A percentile compares a stretch with the other conserved stretches of the same genome.
These are phyloP conservation scores for Melanerpes aurifrons DNA, from an alignment of 2,113 vertebrate genomes.

Conservation along the genomic window DNA sequence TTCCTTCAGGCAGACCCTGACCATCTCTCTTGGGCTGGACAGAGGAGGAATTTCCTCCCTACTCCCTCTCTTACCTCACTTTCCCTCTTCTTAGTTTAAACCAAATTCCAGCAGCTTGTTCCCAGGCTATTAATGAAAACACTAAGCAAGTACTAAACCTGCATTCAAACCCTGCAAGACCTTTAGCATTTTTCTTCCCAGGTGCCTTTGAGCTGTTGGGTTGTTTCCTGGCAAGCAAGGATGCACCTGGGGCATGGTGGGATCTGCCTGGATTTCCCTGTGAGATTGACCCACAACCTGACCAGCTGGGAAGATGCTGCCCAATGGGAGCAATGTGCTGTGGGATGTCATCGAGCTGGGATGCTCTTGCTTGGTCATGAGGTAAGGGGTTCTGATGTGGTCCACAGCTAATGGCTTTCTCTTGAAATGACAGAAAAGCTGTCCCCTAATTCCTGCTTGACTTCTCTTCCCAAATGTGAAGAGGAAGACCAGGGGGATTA, in stretches of 20 bases:
- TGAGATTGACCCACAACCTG: neutral
- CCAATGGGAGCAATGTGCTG: neutral
- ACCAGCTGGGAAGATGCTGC: neutral
- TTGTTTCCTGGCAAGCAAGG: neutral
- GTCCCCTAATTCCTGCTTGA: neutral
- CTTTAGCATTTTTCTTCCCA: neutral
- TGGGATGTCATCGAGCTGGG: neutral
- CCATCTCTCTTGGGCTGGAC: neutral
- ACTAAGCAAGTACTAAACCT: neutral
- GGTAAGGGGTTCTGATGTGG: neutral
- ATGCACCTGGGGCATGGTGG: neutral
- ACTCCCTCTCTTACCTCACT: neutral
- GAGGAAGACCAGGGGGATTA: neutral
- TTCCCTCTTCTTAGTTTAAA: too few species aligned
- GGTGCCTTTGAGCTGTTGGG: rapidly evolving
- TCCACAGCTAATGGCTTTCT: neutral
- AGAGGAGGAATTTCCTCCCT: neutral
- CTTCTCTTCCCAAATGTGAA: neutral
- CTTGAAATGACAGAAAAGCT: neutral
- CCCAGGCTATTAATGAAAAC: neutral
- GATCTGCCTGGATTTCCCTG: rapidly evolving
- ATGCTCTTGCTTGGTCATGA: neutral
- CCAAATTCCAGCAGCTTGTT: neutral
- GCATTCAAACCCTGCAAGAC: rapidly evolving
- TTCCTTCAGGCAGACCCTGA: neutral